Conservation (phyloP, 1,140 invertebrate genomes). For the Brachystomella parvula region DNA sequence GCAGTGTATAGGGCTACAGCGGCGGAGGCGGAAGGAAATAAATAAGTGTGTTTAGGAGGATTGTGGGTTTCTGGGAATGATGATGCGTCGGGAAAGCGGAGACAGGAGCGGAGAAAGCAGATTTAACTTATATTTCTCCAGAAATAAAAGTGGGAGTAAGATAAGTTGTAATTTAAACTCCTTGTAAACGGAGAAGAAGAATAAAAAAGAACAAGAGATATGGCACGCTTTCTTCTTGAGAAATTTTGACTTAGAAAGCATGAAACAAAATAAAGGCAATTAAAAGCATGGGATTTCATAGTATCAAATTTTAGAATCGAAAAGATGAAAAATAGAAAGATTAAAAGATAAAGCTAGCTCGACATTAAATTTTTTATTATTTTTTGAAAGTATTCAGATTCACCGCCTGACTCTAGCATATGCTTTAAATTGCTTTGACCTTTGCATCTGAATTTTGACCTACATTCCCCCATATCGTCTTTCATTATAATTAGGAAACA, state of each 20-base stretch:
- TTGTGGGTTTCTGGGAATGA: no score
- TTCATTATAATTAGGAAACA: no score
- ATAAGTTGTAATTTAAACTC: no score
- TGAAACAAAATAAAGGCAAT: no score
- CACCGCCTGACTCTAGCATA: not conserved
- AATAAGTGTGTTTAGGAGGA: not conserved
- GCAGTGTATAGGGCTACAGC: not conserved
- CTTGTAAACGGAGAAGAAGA: no score
- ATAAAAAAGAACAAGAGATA: no score
- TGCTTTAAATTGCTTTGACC: not conserved
- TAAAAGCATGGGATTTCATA: no score
- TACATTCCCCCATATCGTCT: not conserved
- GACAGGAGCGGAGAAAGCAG: not conserved
- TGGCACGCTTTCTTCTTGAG: no score
- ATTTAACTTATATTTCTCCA: not conserved
- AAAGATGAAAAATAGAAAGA: no score
- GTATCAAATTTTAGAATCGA: no score
- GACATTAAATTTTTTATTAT: not conserved
- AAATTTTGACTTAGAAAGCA: no score
- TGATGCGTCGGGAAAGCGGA: not conserved
- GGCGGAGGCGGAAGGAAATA: not conserved
- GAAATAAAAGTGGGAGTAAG: not conserved
- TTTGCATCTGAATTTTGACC: not conserved
- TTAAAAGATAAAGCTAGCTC: no score
- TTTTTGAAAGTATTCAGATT: not conserved